A percentile compares a stretch with the other conserved stretches of the same genome.
phyloP scores from a whole-genome alignment of 2,797 vertebrate species.

The Heteromormyrus szaboi region DNA sequence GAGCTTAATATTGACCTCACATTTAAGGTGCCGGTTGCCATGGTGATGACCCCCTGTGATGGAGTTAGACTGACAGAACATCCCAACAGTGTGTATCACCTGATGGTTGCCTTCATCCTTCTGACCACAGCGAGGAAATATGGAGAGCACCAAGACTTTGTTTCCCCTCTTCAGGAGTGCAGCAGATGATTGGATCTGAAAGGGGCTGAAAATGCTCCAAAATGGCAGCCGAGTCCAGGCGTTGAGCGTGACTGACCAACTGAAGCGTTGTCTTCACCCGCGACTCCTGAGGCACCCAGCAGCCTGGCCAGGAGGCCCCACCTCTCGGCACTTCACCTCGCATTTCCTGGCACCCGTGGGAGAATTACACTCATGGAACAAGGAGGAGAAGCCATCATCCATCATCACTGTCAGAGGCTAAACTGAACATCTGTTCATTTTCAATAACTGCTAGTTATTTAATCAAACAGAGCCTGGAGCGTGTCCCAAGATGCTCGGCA shows the following conservation, averaged over 20 bases:
- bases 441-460: constrained; percentile 1
- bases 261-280: background rate
- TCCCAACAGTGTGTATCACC: background rate
- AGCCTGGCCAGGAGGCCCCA: background rate
- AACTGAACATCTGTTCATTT: constrained; percentile 5
- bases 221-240: background rate
- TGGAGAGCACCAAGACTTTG: background rate
- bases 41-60: background rate
- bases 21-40: background rate
- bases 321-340: background rate
- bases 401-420: background rate
- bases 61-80: background rate
- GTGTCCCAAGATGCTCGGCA: background rate
- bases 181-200: background rate
- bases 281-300: background rate
- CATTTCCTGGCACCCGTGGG: background rate
- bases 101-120: background rate
- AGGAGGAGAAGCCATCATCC: background rate
- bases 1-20: background rate
- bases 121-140: background rate
- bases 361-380: background rate
- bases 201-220: background rate
- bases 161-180: background rate
- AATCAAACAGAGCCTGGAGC: background rate
- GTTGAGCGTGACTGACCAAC: background rate